Base-by-base conservation (phyloP, 2,113 vertebrate species). In the Otis tarda region DNA sequence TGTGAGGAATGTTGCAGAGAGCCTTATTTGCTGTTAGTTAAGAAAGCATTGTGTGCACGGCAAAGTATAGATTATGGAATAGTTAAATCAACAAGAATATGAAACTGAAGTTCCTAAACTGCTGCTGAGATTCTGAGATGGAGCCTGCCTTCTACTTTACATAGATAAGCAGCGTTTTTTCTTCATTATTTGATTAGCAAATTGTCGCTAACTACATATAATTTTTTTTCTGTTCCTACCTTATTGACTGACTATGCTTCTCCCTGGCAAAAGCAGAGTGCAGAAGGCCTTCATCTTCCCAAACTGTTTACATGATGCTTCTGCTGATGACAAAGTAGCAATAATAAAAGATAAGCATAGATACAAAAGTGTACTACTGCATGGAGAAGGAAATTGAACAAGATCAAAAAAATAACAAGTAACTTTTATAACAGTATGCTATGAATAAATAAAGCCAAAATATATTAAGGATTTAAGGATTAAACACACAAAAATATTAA, bases 81-180 rank as follows among this genome's bases (percentile, higher is more conserved):
- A 73, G 23, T 57, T 83, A 12, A 4, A 59, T 63, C 24, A 39
- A 73, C 13, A 59, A 28, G 30, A 75, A 75, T 45, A 65, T 41
- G 15, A 55, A 83, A 55, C 19, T 30, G 14, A 33, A 81, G 60
- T 45, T 90, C 49, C 33, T 68, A 59, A 77, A 45, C 19, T 28
- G 37, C 25, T 71, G 67, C 74, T 81, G 50, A 65, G 30, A 78
- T 59, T 27, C 53, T 50, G 61, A 75, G 20, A 56, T 22, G 27
- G 20, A 92, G 47, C 53, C 35, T 71, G n/a, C 63, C 27, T 63
- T 81, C 53, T 81, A 17, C n/a, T 69, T 93, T 88, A 33, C 0
- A 1, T 35, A 64, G 20, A 37, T n/a, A 7, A 6, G 28, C 9
- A 43, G 31, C 3, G 1, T 3, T 2, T 35, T 74, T 75, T 39